Conservation (phyloP, 2,888 invertebrate species). For the Aethes cnicana region DNA sequence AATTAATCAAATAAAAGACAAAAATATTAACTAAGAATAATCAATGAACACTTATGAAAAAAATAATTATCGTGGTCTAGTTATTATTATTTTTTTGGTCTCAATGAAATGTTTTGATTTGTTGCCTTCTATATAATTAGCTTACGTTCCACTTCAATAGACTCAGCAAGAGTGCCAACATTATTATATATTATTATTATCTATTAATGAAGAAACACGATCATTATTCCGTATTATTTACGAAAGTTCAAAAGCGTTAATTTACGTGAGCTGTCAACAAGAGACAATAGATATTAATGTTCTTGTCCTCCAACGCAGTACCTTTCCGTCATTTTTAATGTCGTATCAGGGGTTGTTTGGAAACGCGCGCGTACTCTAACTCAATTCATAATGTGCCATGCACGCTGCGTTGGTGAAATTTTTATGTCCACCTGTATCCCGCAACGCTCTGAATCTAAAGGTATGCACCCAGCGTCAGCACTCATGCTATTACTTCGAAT, state of each 20-base stretch:
- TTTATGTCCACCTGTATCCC: constrained; percentile 51
- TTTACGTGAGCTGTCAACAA: neutral
- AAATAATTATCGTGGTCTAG: too few species aligned
- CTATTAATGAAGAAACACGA: neutral
- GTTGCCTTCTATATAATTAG: constrained; percentile 4
- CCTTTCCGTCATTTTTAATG: neutral
- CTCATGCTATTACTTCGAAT: constrained; percentile 53
- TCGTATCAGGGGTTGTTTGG: constrained; percentile 13
- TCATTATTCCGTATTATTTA: neutral
- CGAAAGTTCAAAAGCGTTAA: neutral
- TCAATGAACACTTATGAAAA: too few species aligned
- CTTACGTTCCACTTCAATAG: neutral
- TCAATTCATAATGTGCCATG: constrained; percentile 68
- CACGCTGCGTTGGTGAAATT: constrained; percentile 51
- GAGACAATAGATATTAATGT: neutral
- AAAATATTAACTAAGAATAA: too few species aligned
- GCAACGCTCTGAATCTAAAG: constrained; percentile 30
- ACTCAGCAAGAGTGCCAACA: constrained; percentile 15
- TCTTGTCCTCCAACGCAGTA: neutral
- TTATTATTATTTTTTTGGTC: neutral
- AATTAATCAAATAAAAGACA: too few species aligned
- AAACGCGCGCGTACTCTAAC: constrained; percentile 51
- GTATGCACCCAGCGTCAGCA: constrained; percentile 43
- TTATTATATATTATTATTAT: constrained; percentile 3
- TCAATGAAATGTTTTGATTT: neutral